Base-by-base conservation (phyloP, 2,888 invertebrate genomes). In the Mactromeris polynyma region DNA sequence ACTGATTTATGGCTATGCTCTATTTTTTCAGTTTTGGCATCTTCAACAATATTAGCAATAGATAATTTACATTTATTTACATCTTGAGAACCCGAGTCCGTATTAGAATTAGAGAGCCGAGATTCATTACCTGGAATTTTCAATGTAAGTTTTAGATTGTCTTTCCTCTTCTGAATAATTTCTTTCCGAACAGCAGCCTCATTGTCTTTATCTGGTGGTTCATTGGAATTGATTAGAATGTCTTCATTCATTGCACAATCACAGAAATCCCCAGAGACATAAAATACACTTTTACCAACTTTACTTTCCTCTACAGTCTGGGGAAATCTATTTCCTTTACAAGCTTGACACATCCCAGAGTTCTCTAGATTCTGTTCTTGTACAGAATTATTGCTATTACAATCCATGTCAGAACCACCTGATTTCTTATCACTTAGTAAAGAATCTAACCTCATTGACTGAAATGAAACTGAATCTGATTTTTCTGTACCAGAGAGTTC, bases 11-110 rank as follows among this genome's bases (percentile, higher is more conserved):
- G 85, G 78, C 94, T 94, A 91, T 93, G 93, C 31, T 90, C 89
- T 1, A 94, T 92, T 85, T 91, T 93, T 82, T 94, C 94, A 51
- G 91, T 31, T 73, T 81, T 89, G 17, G 91, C 88, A 86, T 93
- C 90, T 91, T 95, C 95, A 7, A 90, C 82, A 9, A 94, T 91
- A 36, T 90, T 83, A 17, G 92, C 90, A 54, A 91, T 82, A 9
- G 94, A 94, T 73, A 95, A 82, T 51, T 91, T 92, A 88, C 95
- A 95, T 26, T 85, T 88, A 19, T 88, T 81, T 36, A 88, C 58
- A 21, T 69, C 31, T 21, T 19, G 33, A 38, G 38, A n/a, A 21
- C 36, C 19, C 38, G 19, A 81, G 26, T 33, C 85, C 46, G 83
- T 88, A 17, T 85, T 64, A 31, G 81, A 81, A 26, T 84, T 36